Evolutionary conservation across 2,888 invertebrate genomes (phyloP).

Genomic region (Trichacis sp.): DNA sequence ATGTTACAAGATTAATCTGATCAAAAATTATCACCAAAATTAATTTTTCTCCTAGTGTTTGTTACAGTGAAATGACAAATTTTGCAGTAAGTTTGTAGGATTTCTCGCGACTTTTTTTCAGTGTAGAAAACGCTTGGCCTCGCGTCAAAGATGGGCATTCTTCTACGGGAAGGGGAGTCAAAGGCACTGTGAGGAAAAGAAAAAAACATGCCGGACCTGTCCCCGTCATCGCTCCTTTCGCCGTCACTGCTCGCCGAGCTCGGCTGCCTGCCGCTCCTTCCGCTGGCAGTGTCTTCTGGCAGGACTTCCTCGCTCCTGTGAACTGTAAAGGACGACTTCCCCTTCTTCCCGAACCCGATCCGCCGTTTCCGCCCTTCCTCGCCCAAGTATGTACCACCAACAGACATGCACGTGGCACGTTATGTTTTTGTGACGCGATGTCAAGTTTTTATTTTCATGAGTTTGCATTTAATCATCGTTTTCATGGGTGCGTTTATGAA

Average conservation of each 20-base stretch:
- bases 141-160: background rate
- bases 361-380: constrained; percentile 90
- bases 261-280: constrained; percentile 76
- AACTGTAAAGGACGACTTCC: constrained; percentile 96
- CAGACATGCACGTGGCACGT: constrained; percentile 63
- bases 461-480: constrained; percentile 18
- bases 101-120: no score
- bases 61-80: no score
- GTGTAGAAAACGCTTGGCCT: background rate
- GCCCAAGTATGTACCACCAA: constrained; percentile 68
- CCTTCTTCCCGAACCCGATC: constrained; percentile 95
- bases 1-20: no score
- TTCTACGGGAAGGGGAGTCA: background rate
- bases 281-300: constrained; percentile 78
- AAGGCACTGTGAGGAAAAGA: constrained; percentile 22
- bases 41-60: no score
- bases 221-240: constrained; percentile 85
- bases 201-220: constrained; percentile 76
- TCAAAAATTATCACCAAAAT: no score
- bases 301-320: constrained; percentile 98
- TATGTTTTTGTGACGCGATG: constrained; percentile 49
- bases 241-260: constrained; percentile 95
- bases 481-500: constrained; percentile 21
- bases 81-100: no score
- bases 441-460: constrained; percentile 20